Base-by-base conservation (phyloP, 2,113 vertebrate genomes). In the Cavia porcellus region DNA sequence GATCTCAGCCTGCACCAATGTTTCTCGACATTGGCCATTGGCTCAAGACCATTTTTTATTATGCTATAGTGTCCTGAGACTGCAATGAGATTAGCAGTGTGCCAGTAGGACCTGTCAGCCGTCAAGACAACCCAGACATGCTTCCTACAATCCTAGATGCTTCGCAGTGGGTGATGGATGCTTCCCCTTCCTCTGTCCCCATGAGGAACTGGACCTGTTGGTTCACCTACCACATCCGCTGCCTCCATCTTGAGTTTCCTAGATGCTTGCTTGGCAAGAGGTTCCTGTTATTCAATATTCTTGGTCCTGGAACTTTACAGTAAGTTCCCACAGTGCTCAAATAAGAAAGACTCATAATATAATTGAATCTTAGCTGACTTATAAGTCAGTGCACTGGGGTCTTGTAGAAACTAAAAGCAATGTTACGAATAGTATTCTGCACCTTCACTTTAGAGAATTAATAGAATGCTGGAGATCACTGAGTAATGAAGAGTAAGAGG, bases 301-400 rank as follows among this genome's bases (percentile, higher is more conserved):
- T 87, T 42, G 79, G 62, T 82, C 25, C 75, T 90, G 84, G 38
- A 95, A 66, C 19, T 77, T 83, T 92, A 87, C 10, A 84, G 32
- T 42, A 12, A 7, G 22, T 85, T 72, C n/a, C 38, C 66, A 90
- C 80, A 66, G 66, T 90, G 59, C 79, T 62, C 84, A 86, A 24
- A 89, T 50, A 24, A 52, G 42, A 68, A 75, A 11, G 19, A 84
- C 59, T 94, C 17, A 8, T 45, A 77, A 81, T 88, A 64, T 75
- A 90, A 84, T 32, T 95, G 55, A 90, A 81, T 75, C 92, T 80
- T 62, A 92, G n/a, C 82, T 75, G 75, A 94, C 66, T 62, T 95
- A 64, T 42, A 96, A 86, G 84, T 50, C 79, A 86, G 72, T 45
- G 38, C 72, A 90, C 42, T 64, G 55, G 42, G 89, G 42, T 86